These are phyloP conservation scores for Brachionus koreanus DNA, from an alignment of 1,140 invertebrate genomes.

Conservation along the genomic window DNA sequence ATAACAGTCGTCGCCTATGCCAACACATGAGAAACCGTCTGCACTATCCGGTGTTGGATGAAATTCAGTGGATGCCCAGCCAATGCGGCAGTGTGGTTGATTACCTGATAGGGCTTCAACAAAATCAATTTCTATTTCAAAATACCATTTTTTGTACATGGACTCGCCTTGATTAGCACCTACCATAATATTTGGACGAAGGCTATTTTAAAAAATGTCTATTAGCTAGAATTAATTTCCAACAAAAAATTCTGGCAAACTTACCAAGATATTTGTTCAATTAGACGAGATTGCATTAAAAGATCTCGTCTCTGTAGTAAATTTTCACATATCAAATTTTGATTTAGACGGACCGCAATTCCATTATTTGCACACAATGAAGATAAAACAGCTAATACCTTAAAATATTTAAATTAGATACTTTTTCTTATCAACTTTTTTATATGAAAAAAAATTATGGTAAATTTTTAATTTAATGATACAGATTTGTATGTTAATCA, in stretches of 20 bases:
- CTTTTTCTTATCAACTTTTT: too few species aligned
- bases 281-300: constrained; percentile 86
- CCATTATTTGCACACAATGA: constrained; percentile 93
- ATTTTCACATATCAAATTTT: constrained; percentile 98
- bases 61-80: constrained; percentile 88
- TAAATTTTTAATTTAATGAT: too few species aligned
- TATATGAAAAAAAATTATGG: too few species aligned
- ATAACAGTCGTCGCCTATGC: constrained; percentile 94
- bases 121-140: constrained; percentile 95
- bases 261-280: constrained; percentile 89
- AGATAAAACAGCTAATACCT: constrained; percentile 87
- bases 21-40: constrained; percentile 90
- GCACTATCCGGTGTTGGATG: constrained; percentile 76
- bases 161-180: constrained; percentile 90
- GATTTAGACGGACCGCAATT: constrained; percentile 92
- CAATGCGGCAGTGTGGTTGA: constrained; percentile 87
- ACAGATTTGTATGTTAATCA: too few species aligned
- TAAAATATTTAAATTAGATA: constrained; percentile 57
- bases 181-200: constrained; percentile 95
- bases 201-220: constrained; percentile 64
- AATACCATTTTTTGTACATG: constrained; percentile 98
- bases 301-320: constrained; percentile 94
- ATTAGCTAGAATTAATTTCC: background rate
- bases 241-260: background rate
- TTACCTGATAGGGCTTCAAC: constrained; percentile 89